Conservation (phyloP, 2,113 vertebrate species). For the Embiotoca jacksoni region DNA sequence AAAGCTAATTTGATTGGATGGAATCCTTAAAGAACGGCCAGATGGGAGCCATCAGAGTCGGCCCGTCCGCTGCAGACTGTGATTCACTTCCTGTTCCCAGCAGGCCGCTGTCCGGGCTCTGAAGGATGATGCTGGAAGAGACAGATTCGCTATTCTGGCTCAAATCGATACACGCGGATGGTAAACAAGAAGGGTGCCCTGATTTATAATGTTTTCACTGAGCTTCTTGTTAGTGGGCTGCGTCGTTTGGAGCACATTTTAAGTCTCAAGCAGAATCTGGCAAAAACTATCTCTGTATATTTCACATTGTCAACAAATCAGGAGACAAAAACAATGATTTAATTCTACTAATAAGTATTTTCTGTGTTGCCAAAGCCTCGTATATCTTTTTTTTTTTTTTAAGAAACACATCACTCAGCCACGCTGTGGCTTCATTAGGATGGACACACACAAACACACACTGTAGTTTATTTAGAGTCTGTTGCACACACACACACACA, state of each 20-base stretch:
- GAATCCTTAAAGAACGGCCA: slow-evolving; percentile 78
- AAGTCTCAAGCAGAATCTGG: slow-evolving; percentile 5
- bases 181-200: slow-evolving; percentile 4
- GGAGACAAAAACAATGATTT: slow-evolving; percentile 1
- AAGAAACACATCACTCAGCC: background rate
- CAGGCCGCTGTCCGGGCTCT: slow-evolving; percentile 64
- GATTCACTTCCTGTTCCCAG: slow-evolving; percentile 82
- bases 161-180: slow-evolving; percentile 46
- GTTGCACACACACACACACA: background rate
- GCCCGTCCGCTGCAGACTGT: slow-evolving; percentile 68
- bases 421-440: slow-evolving; percentile 16
- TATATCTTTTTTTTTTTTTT: background rate
- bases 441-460: background rate
- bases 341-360: background rate
- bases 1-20: slow-evolving; percentile 78
- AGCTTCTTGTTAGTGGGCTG: slow-evolving; percentile 4
- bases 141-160: slow-evolving; percentile 40
- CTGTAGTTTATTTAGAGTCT: background rate
- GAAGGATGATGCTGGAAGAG: slow-evolving; percentile 64
- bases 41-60: slow-evolving; percentile 78
- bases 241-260: background rate
- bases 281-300: slow-evolving; percentile 8
- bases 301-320: slow-evolving; percentile 20
- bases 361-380: background rate
- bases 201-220: slow-evolving; percentile 37